Evolutionary conservation across 2,888 invertebrate species (phyloP).

Genomic region (Dioctria rufipes): DNA sequence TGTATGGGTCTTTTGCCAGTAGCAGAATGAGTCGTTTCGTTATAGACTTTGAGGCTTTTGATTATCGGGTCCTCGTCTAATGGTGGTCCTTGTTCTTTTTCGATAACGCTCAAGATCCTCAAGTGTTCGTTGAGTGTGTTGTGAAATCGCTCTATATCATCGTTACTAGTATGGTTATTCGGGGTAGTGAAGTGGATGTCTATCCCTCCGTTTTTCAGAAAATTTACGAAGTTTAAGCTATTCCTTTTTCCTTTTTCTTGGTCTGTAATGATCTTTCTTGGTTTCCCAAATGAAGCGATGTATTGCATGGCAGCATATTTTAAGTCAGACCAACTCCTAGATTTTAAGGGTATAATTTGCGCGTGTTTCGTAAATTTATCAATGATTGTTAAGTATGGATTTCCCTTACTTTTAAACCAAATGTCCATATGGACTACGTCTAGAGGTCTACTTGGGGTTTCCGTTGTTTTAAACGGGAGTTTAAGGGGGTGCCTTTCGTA

Average conservation of each 20-base stretch:
- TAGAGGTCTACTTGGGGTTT: slow-evolving; percentile 36
- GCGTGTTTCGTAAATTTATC: slow-evolving; percentile 54
- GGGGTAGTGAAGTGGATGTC: slow-evolving; percentile 41
- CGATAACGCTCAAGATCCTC: slow-evolving; percentile 17
- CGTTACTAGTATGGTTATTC: slow-evolving; percentile 33
- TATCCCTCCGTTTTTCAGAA: slow-evolving; percentile 26
- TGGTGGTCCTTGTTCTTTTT: neutral
- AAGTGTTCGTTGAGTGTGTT: slow-evolving; percentile 40
- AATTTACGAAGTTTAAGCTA: neutral
- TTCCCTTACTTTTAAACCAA: slow-evolving; percentile 34
- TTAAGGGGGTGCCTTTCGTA: slow-evolving; percentile 53
- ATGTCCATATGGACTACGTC: slow-evolving; percentile 50
- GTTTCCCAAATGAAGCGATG: slow-evolving; percentile 55
- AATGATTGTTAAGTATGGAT: slow-evolving; percentile 9
- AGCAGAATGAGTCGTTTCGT: slow-evolving; percentile 37
- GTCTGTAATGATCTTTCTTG: slow-evolving; percentile 45
- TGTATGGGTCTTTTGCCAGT: slow-evolving; percentile 32
- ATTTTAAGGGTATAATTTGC: slow-evolving; percentile 30
- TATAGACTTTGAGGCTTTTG: slow-evolving; percentile 27
- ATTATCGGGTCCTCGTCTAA: too few species aligned
- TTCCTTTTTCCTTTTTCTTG: slow-evolving; percentile 25
- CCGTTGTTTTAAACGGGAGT: slow-evolving; percentile 47
- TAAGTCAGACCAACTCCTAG: slow-evolving; percentile 42
- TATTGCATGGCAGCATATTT: slow-evolving; percentile 46
- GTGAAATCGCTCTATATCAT: slow-evolving; percentile 41